A percentile compares a stretch with the other conserved stretches of the same genome.
phyloP scores from a whole-genome alignment of 2,113 vertebrate species.

The Calypte anna region DNA sequence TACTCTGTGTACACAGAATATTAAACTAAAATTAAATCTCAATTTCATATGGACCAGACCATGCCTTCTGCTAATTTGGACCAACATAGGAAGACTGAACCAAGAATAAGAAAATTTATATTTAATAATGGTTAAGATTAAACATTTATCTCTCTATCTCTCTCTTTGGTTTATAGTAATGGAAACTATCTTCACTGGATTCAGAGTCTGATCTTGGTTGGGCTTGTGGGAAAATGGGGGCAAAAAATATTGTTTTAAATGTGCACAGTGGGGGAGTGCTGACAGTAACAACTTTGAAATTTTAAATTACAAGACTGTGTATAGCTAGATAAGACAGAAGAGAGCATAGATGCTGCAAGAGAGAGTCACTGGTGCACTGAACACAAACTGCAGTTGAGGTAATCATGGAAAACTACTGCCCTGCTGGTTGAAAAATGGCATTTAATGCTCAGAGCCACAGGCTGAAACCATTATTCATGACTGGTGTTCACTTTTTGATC shows the following conservation, averaged over 20 bases:
- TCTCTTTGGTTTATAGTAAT: constrained; percentile 41
- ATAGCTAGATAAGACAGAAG: neutral
- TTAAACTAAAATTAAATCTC: constrained; percentile 33
- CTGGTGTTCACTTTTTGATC: constrained; percentile 49
- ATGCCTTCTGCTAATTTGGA: constrained; percentile 40
- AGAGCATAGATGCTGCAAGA: neutral
- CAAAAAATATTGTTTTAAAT: constrained; percentile 44
- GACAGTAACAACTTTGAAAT: constrained; percentile 13
- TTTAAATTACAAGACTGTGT: neutral
- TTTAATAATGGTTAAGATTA: constrained; percentile 59
- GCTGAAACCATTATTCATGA: constrained; percentile 51
- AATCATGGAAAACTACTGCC: constrained; percentile 35
- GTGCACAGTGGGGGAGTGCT: neutral
- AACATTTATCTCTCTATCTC: constrained; percentile 25
- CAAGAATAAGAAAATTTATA: constrained; percentile 47
- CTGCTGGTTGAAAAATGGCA: constrained; percentile 52
- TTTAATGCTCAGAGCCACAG: constrained; percentile 50
- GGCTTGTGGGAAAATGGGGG: constrained; percentile 11
- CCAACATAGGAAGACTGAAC: constrained; percentile 10
- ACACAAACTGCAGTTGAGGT: constrained; percentile 21
- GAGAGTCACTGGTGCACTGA: neutral
- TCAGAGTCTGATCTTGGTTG: constrained; percentile 29
- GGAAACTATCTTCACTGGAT: constrained; percentile 18
- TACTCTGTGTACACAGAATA: constrained; percentile 15
- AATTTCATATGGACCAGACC: constrained; percentile 27